Percentiles rank a stretch among this genome's conserved stretches.
These are phyloP conservation scores for Pilophorus perplexus DNA, from an alignment of 2,888 invertebrate species.

Conservation along the genomic window DNA sequence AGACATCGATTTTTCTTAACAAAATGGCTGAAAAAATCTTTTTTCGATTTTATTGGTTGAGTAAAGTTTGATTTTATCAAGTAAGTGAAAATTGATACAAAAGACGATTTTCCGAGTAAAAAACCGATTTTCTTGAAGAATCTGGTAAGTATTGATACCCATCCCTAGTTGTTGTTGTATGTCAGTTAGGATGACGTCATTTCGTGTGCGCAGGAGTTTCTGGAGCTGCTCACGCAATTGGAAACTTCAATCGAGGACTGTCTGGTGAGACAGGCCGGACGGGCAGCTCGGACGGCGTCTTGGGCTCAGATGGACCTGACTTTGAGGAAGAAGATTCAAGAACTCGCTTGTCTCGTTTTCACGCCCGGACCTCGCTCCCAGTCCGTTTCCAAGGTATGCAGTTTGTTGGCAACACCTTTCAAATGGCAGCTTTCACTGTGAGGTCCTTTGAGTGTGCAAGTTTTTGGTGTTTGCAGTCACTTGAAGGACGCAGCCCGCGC, in stretches of 20 bases:
- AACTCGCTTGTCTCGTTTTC: slow-evolving; percentile 59
- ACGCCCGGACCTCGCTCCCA: slow-evolving; percentile 51
- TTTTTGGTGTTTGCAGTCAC: slow-evolving; percentile 24
- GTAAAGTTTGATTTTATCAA: too few relatives aligned
- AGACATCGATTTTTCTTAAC: too few relatives aligned
- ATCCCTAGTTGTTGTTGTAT: not conserved
- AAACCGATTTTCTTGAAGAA: too few relatives aligned
- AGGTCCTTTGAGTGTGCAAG: too few relatives aligned
- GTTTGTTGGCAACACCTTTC: not conserved
- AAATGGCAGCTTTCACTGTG: too few relatives aligned
- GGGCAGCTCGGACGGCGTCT: slow-evolving; percentile 62
- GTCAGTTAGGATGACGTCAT: not conserved
- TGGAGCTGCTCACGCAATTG: slow-evolving; percentile 61
- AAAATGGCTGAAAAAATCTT: too few relatives aligned
- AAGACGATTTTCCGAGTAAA: too few relatives aligned
- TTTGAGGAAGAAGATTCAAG: slow-evolving; percentile 63
- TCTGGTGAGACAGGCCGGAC: slow-evolving; percentile 66
- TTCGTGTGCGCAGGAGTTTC: slow-evolving; percentile 48
- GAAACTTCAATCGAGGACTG: slow-evolving; percentile 68
- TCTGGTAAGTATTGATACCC: too few relatives aligned
- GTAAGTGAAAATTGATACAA: too few relatives aligned
- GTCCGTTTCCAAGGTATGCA: slow-evolving; percentile 42
- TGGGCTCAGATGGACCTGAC: slow-evolving; percentile 65
- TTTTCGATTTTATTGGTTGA: too few relatives aligned
- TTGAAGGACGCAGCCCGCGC: slow-evolving; percentile 45